Evolutionary conservation across 2,888 invertebrate genomes (phyloP), one percentile per base, ranked within the genome.

Genomic region (Diadegma fenestrale): DNA sequence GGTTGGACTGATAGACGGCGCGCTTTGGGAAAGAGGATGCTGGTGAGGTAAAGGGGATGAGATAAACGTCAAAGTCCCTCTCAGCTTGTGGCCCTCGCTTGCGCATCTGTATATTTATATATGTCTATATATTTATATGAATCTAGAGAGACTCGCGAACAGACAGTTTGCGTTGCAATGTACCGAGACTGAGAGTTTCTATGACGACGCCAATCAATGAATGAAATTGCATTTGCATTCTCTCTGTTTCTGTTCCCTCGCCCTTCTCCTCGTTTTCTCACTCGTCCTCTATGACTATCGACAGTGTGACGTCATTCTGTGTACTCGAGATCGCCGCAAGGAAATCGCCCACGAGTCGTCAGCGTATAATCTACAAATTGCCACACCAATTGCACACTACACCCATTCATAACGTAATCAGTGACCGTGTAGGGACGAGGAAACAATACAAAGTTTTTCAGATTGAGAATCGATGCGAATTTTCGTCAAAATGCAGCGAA

Each of bases 141-240:
- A 77, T 48, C 68, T 68, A 37, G 22, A 73, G n/a, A 78, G 41
- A 61, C 82, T 82, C 82, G 80, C 80, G 82, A 87, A 87, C 81
- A 87, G 82, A 86, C 86, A 86, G 80, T 82, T 68, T 73, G 84
- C 86, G 76, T 87, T 86, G 79, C 81, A 83, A 84, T 88, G 87
- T 87, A 66, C 80, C 30, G 45, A 48, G 45, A 48, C 45, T n/a
- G 66, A 82, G 82, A 82, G 90, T 90, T 85, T 88, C 85, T 87
- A 88, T 89, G 88, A 87, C 89, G 83, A 90, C 89, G 88, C 86
- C 90, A 90, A 91, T 91, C 91, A 90, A 89, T 89, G 89, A 90
- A 89, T 88, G 89, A 89, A 91, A 91, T 90, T 89, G 89, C 88
- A 91, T 91, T 90, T 92, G 89, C 90, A 89, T 91, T 45, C 43